These are phyloP conservation scores for Felis chaus DNA, from an alignment of 2,113 vertebrate species.

Conservation along the genomic window DNA sequence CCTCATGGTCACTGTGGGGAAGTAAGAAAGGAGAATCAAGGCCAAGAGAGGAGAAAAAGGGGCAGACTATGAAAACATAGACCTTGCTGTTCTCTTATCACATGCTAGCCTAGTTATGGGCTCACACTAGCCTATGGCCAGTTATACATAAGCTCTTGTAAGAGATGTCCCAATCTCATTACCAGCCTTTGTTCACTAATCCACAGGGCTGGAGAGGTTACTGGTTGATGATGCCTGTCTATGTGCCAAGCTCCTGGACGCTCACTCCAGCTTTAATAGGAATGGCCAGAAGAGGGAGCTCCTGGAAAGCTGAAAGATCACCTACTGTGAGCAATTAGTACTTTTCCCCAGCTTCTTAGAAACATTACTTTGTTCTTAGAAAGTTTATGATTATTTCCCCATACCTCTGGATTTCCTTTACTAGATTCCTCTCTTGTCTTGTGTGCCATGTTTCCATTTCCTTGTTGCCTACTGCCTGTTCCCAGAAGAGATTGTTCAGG, in stretches of 20 bases:
- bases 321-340: background rate
- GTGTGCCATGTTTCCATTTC: background rate
- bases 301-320: background rate
- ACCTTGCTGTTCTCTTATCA: background rate
- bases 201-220: conserved; percentile 10
- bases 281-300: conserved; percentile 68
- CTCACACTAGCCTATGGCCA: background rate
- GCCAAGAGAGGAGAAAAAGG: background rate
- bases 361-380: background rate
- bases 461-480: conserved; percentile 12
- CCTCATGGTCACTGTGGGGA: conserved; percentile 93
- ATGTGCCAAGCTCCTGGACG: background rate
- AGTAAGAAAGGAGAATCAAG: background rate
- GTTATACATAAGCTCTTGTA: background rate
- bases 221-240: background rate
- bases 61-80: background rate
- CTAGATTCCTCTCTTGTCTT: background rate
- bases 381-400: background rate
- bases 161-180: background rate
- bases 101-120: background rate
- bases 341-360: background rate
- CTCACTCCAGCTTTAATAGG: background rate
- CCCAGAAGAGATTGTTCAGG: conserved; percentile 2
- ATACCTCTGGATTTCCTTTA: background rate
- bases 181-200: conserved; percentile 13